Evolutionary conservation across 2,888 invertebrate genomes (phyloP).

Genomic region (Alviniconcha strummeri): DNA sequence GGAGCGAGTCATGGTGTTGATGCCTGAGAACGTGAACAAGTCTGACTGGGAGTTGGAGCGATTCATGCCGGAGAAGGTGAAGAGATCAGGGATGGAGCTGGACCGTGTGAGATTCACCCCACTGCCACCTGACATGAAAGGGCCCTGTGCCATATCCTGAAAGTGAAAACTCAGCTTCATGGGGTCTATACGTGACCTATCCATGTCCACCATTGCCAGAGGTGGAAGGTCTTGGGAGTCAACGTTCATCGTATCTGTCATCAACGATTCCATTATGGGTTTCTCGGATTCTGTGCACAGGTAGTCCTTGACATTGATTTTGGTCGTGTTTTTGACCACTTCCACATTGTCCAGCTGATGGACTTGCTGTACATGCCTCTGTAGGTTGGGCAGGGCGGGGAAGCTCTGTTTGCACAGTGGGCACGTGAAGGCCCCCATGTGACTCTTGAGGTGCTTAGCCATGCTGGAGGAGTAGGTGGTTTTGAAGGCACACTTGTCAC

Average conservation of each 20-base stretch:
- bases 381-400: not conserved
- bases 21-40: constrained; percentile 28
- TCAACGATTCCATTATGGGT: not conserved
- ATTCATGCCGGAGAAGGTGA: constrained; percentile 30
- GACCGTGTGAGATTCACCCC: constrained; percentile 25
- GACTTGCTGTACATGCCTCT: constrained; percentile 21
- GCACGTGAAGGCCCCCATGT: constrained; percentile 28
- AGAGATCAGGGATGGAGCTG: constrained; percentile 33
- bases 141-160: constrained; percentile 8
- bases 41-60: constrained; percentile 32
- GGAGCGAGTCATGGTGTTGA: constrained; percentile 27
- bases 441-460: constrained; percentile 18
- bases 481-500: constrained; percentile 30
- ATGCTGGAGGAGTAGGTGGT: constrained; percentile 29
- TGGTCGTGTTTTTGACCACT: not conserved
- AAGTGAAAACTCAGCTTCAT: constrained; percentile 33
- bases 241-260: constrained; percentile 6
- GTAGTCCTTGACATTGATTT: constrained; percentile 23
- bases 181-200: constrained; percentile 11
- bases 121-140: not conserved
- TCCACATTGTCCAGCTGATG: constrained; percentile 24
- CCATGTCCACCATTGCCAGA: constrained; percentile 6
- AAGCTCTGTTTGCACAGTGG: constrained; percentile 16
- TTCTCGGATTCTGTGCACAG: constrained; percentile 14
- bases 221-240: constrained; percentile 21